These are phyloP conservation scores for Villa cingulata DNA, from an alignment of 2,888 invertebrate genomes.

Conservation along the genomic window DNA sequence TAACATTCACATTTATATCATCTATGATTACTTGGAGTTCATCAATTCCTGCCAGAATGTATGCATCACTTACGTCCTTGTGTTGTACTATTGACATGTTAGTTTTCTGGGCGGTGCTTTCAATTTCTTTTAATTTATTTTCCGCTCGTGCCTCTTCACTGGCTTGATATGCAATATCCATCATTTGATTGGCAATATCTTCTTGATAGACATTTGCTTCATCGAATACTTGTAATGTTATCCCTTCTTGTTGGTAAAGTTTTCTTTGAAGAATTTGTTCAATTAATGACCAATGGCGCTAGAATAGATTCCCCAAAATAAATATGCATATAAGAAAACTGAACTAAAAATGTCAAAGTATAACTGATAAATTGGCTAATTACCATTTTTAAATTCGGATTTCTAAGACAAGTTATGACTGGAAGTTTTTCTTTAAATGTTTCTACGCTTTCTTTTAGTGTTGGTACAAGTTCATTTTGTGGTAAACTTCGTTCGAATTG, in stretches of 20 bases:
- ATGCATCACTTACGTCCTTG: conserved; percentile 73
- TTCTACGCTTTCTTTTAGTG: conserved; percentile 63
- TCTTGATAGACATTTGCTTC: conserved; percentile 61
- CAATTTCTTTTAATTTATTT: conserved; percentile 64
- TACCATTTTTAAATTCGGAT: conserved; percentile 57
- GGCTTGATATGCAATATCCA: conserved; percentile 77
- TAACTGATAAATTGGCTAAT: too few relatives aligned
- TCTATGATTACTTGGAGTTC: conserved; percentile 71
- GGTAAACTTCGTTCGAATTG: conserved; percentile 77
- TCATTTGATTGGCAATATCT: conserved; percentile 47
- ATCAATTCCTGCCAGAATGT: conserved; percentile 68
- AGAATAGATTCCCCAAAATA: too few relatives aligned
- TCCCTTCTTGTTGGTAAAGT: conserved; percentile 50
- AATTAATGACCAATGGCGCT: conserved; percentile 73
- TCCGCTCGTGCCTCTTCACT: conserved; percentile 79
- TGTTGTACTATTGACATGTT: conserved; percentile 65
- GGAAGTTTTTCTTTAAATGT: conserved; percentile 67
- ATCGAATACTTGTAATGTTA: conserved; percentile 55
- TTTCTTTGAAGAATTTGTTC: conserved; percentile 60
- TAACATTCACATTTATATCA: conserved; percentile 74
- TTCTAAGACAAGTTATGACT: conserved; percentile 65
- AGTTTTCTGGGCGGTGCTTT: conserved; percentile 67
- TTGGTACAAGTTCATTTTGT: conserved; percentile 61
- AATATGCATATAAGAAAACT: too few relatives aligned
- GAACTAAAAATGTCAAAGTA: neutral